A percentile compares a stretch with the other conserved stretches of the same genome.
Evolutionary conservation across 1,140 invertebrate species (phyloP).

Genomic region (Drosophila subobscura): DNA sequence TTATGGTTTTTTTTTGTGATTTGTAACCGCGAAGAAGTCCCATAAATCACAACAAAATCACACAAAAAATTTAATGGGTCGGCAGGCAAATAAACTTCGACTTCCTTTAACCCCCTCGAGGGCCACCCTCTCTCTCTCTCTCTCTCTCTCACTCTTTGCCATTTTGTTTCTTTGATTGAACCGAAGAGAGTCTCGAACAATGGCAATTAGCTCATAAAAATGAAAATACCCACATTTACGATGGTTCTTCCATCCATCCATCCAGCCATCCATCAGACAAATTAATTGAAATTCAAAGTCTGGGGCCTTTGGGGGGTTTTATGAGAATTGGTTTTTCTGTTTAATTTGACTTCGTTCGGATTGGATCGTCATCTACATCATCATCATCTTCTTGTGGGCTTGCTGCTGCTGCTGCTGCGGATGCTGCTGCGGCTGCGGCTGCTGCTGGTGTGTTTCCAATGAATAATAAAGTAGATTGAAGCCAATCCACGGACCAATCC

Average conservation of each 20-base stretch:
- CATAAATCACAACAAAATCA: constrained; percentile 60
- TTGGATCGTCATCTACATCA: constrained; percentile 29
- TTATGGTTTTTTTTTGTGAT: constrained; percentile 9
- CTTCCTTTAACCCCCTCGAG: neutral
- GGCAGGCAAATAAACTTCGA: constrained; percentile 60
- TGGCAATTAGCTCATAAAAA: constrained; percentile 79
- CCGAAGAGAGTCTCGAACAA: constrained; percentile 49
- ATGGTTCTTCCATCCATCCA: constrained; percentile 24
- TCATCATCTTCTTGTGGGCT: constrained; percentile 27
- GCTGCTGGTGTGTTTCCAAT: constrained; percentile 62
- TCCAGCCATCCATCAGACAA: constrained; percentile 46
- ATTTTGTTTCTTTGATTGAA: constrained; percentile 63
- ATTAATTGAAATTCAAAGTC: constrained; percentile 81
- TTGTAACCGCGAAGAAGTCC: constrained; percentile 37
- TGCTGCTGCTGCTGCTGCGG: neutral
- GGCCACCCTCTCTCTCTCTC: neutral
- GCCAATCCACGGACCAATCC: constrained; percentile 26
- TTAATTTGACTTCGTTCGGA: constrained; percentile 63
- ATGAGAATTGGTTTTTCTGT: constrained; percentile 61
- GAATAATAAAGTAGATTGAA: constrained; percentile 76
- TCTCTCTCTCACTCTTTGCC: constrained; percentile 53
- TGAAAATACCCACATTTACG: constrained; percentile 77
- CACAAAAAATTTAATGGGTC: constrained; percentile 1
- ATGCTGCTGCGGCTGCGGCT: no score
- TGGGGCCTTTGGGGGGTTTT: constrained; percentile 43